Percentiles rank a stretch among this genome's conserved stretches.
Evolutionary conservation across 2,113 vertebrate species (phyloP).

Genomic region (Ictidomys tridecemlineatus): DNA sequence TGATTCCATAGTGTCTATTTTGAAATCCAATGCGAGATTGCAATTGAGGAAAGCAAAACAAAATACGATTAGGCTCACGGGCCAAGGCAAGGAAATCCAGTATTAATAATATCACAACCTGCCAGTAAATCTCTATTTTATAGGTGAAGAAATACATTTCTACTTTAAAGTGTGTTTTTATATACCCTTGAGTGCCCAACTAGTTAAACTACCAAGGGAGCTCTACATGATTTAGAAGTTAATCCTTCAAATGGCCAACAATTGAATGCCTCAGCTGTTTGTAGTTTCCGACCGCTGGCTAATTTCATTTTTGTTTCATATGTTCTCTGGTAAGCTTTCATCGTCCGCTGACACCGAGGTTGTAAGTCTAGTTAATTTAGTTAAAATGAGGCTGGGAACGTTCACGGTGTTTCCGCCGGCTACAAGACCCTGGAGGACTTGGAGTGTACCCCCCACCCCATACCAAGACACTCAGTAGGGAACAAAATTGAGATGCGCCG

Average conservation of each 20-base stretch:
- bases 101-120: constrained; percentile 89
- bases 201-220: constrained; percentile 89
- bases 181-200: constrained; percentile 90
- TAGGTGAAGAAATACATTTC: constrained; percentile 90
- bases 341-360: constrained; percentile 86
- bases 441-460: constrained; percentile 15
- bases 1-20: constrained; percentile 64
- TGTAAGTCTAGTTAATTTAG: constrained; percentile 89
- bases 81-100: constrained; percentile 84
- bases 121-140: constrained; percentile 89
- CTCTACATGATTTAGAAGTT: constrained; percentile 92
- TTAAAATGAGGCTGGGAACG: constrained; percentile 85
- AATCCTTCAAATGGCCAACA: constrained; percentile 92
- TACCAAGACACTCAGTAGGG: constrained; percentile 55
- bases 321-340: constrained; percentile 86
- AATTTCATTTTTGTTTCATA: constrained; percentile 92
- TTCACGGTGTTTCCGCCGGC: constrained; percentile 76
- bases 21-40: constrained; percentile 68
- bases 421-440: constrained; percentile 74
- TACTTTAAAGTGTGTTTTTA: constrained; percentile 90
- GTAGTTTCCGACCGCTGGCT: constrained; percentile 88
- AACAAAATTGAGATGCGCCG: background rate
- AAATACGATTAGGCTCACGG: constrained; percentile 85
- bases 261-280: constrained; percentile 90
- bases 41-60: constrained; percentile 76